Conservation (phyloP, 2,888 invertebrate genomes). For the Brassicogethes aeneus region DNA sequence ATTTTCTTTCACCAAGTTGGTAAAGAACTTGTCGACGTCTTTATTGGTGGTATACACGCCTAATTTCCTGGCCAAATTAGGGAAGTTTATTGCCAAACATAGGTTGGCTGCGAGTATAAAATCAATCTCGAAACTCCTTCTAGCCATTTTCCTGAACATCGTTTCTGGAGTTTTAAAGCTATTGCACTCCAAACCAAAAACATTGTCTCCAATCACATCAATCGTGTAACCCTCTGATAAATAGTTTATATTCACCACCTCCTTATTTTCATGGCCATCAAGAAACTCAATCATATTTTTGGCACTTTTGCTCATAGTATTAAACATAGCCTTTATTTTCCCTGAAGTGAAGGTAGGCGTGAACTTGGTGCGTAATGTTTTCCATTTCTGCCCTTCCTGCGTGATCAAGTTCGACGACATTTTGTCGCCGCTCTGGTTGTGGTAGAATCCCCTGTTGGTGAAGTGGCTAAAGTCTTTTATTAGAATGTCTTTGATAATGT, state of each 20-base stretch:
- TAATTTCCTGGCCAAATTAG: too few relatives aligned
- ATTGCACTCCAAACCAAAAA: constrained; percentile 51
- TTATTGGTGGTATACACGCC: constrained; percentile 13
- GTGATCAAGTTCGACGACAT: constrained; percentile 22
- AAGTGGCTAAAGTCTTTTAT: constrained; percentile 29
- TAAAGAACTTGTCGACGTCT: constrained; percentile 27
- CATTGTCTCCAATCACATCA: constrained; percentile 50
- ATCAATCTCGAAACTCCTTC: constrained; percentile 24
- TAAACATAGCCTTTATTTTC: constrained; percentile 38
- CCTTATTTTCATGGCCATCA: constrained; percentile 6
- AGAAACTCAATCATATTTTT: constrained; percentile 23
- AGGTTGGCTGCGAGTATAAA: constrained; percentile 11
- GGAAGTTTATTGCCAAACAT: constrained; percentile 14
- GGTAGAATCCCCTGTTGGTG: constrained; percentile 22
- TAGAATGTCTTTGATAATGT: too few relatives aligned
- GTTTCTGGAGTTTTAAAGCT: constrained; percentile 41
- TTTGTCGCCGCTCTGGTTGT: constrained; percentile 21
- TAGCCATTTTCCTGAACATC: too few relatives aligned
- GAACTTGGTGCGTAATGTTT: constrained; percentile 37
- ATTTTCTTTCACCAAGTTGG: constrained; percentile 22
- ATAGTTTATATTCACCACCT: constrained; percentile 31
- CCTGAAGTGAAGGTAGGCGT: too few relatives aligned
- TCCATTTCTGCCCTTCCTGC: constrained; percentile 27
- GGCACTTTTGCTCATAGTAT: constrained; percentile 35
- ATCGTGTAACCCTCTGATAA: constrained; percentile 47